A percentile compares a stretch with the other conserved stretches of the same genome.
phyloP scores from a whole-genome alignment of 2,113 vertebrate genomes.

The Petroica traversi region DNA sequence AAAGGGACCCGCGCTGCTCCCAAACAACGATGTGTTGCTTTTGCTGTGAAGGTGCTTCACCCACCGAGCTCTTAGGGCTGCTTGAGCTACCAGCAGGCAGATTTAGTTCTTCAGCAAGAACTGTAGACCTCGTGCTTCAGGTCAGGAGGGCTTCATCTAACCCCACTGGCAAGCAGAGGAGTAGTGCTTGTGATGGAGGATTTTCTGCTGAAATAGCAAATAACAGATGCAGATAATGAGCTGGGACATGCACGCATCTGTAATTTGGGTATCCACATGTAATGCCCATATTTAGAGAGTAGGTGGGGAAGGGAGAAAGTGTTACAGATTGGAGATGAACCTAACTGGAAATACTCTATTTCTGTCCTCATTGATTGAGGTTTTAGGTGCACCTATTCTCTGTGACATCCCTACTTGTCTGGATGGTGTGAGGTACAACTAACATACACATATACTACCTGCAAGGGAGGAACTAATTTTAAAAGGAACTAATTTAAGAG shows the following conservation, averaged over 20 bases:
- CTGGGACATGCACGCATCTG: not conserved
- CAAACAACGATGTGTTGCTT: rapidly evolving
- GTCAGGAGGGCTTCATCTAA: not conserved
- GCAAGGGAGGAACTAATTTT: not conserved
- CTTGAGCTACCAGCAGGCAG: not conserved
- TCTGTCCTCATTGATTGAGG: not conserved
- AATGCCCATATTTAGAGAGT: not conserved
- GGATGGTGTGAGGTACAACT: not conserved
- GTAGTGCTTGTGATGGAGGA: not conserved
- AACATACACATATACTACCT: not conserved
- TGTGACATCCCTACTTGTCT: not conserved
- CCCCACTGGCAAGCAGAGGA: not conserved
- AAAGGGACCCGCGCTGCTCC: too few species aligned
- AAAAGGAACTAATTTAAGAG: not conserved
- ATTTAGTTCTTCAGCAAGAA: not conserved
- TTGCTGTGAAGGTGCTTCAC: not conserved
- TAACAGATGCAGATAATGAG: not conserved
- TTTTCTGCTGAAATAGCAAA: not conserved
- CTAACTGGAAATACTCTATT: not conserved
- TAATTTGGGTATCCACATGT: not conserved
- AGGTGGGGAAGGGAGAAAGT: not conserved
- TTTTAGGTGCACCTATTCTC: not conserved
- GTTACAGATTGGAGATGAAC: not conserved
- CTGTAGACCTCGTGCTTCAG: not conserved
- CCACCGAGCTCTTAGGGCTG: not conserved